phyloP scores from a whole-genome alignment of 2,797 vertebrate genomes.

The Crax fasciolata region DNA sequence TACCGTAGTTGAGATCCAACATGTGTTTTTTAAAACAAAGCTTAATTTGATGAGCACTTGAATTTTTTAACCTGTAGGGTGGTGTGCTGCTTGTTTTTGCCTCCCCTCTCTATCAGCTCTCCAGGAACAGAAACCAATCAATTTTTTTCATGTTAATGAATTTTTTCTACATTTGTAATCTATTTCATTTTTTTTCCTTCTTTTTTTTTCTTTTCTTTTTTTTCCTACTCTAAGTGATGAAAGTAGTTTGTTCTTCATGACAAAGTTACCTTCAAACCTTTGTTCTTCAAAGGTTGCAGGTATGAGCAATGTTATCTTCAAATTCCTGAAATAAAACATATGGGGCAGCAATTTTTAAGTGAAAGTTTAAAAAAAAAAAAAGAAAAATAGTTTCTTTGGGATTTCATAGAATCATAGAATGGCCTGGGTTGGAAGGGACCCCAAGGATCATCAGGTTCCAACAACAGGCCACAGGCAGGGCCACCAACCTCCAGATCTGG shows the following conservation, averaged over 20 bases:
- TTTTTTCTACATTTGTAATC: neutral
- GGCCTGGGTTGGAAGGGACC: too few relatives aligned
- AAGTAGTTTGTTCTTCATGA: neutral
- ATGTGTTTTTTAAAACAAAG: neutral
- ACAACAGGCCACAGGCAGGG: too few relatives aligned
- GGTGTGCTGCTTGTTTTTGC: neutral
- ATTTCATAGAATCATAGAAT: neutral
- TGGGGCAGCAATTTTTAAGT: neutral
- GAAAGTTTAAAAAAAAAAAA: neutral
- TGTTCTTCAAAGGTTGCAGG: neutral
- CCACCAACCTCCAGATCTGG: too few relatives aligned
- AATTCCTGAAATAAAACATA: neutral
- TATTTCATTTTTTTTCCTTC: neutral
- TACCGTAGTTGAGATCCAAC: neutral
- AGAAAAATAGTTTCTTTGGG: neutral
- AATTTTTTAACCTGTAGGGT: accelerated
- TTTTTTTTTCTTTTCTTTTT: neutral
- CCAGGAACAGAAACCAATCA: neutral
- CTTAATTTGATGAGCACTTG: neutral
- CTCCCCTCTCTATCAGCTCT: neutral
- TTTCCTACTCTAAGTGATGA: neutral
- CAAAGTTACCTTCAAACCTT: neutral
- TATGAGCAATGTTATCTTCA: neutral
- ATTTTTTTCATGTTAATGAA: neutral
- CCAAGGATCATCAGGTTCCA: too few relatives aligned